A percentile compares a stretch with the other conserved stretches of the same genome.
Conservation (phyloP, 2,113 vertebrate species). For the Nanorana parkeri region DNA sequence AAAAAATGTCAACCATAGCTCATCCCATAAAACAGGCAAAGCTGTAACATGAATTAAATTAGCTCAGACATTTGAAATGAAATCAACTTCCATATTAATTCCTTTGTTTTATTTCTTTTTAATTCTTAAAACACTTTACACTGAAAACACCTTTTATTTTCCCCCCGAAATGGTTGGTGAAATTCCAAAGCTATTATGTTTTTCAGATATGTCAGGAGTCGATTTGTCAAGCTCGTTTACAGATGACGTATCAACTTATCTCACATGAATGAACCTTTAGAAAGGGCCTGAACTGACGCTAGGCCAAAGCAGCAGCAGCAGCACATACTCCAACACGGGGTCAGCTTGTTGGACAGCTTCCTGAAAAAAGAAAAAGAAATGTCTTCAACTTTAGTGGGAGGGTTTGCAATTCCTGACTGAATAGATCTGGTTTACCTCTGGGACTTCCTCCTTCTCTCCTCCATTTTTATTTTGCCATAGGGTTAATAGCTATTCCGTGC, state of each 20-base stretch:
- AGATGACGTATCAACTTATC: slow-evolving; percentile 78
- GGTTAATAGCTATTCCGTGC: slow-evolving; percentile 90
- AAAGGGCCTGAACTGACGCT: slow-evolving; percentile 68
- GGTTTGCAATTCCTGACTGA: slow-evolving; percentile 69
- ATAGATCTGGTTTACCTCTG: slow-evolving; percentile 79
- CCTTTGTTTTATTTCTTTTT: not conserved
- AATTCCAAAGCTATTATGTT: slow-evolving; percentile 63
- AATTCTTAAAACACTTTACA: not conserved
- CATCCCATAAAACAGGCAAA: too few relatives aligned
- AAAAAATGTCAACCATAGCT: too few relatives aligned
- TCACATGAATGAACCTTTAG: slow-evolving; percentile 78
- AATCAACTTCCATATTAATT: too few relatives aligned
- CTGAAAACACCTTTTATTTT: not conserved
- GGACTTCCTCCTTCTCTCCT: slow-evolving; percentile 72
- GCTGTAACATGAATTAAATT: too few relatives aligned
- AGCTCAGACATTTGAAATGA: too few relatives aligned
- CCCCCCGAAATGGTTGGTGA: slow-evolving; percentile 39
- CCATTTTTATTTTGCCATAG: slow-evolving; percentile 80
- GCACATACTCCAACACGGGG: slow-evolving; percentile 47
- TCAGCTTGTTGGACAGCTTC: slow-evolving; percentile 65
- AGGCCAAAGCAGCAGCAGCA: slow-evolving; percentile 55
- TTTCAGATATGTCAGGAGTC: slow-evolving; percentile 66
- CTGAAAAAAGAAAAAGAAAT: slow-evolving; percentile 53
- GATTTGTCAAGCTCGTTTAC: slow-evolving; percentile 72
- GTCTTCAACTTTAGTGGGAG: slow-evolving; percentile 64